A percentile compares a stretch with the other conserved stretches of the same genome.
phyloP scores from a whole-genome alignment of 1,140 invertebrate species.

The Hetaerina americana region DNA sequence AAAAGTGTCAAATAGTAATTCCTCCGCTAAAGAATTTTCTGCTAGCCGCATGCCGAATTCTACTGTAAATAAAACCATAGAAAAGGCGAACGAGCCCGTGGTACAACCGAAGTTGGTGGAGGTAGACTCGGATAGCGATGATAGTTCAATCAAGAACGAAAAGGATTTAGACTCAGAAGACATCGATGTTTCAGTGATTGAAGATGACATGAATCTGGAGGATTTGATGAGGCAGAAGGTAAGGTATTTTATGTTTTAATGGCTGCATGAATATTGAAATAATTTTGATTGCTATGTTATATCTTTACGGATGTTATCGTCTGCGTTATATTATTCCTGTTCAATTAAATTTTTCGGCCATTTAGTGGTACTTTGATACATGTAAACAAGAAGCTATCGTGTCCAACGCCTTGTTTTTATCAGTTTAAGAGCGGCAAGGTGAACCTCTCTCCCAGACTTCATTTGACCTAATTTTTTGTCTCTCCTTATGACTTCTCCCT shows the following conservation, averaged over 20 bases:
- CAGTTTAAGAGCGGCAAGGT: no score
- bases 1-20: neutral
- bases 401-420: no score
- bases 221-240: slow-evolving; percentile 81
- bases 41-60: neutral
- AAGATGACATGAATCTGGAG: slow-evolving; percentile 75
- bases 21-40: neutral
- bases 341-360: no score
- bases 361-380: no score
- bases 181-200: slow-evolving; percentile 57
- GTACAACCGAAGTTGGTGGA: neutral
- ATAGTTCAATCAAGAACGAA: neutral
- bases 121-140: neutral
- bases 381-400: no score
- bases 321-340: no score
- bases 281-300: no score
- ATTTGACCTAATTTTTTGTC: no score
- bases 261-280: no score
- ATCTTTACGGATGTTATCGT: no score
- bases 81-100: neutral
- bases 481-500: no score
- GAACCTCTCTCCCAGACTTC: no score
- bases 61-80: neutral
- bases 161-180: slow-evolving; percentile 54
- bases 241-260: slow-evolving; percentile 11